Base-by-base conservation (phyloP, 2,113 vertebrate genomes). In the Elephantulus edwardii region DNA sequence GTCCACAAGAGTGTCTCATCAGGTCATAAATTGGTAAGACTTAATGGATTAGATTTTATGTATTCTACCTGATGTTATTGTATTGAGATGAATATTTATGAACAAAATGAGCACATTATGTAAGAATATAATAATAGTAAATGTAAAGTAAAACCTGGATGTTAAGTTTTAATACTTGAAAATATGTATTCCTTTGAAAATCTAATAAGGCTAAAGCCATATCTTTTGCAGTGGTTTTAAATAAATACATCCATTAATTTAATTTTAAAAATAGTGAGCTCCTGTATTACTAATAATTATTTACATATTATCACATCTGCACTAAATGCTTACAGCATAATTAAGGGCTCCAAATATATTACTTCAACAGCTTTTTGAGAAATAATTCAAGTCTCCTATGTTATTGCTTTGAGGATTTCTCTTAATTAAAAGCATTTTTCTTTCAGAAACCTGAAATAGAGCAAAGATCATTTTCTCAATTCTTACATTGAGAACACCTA, bases 1-100 rank as follows among this genome's bases (percentile, higher is more conserved):
- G 95, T 96, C 93, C 95, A 95, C 95, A 96, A 95, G 96, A 96
- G 96, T 96, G 96, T 96, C 96, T 96, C 96, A 96, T 96, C 96
- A 96, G 96, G 96, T 96, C 96, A 96, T 96, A 96, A 96, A 96
- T 96, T 96, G 96, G 96, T 96, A 96, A 96, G 96, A 96, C 94
- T 94, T 96, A 95, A 96, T 94, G 96, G 96, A 95, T 96, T 96
- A 96, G 96, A 96, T 95, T 96, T 95, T 95, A 95, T 96, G 95
- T 96, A 92, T 96, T 96, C 95, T 96, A 95, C 96, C 96, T 96
- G 96, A 96, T 96, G 96, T 96, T 95, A 88, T 96, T 96, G 96
- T 95, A 93, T 96, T 96, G 95, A 96, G 95, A 96, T 96, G 96
- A 95, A 83, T 96, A 95, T 96, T 94, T 93, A 90, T 96, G 95